Base-by-base conservation (phyloP, 2,888 invertebrate genomes). In the Philhelius pedissequus region DNA sequence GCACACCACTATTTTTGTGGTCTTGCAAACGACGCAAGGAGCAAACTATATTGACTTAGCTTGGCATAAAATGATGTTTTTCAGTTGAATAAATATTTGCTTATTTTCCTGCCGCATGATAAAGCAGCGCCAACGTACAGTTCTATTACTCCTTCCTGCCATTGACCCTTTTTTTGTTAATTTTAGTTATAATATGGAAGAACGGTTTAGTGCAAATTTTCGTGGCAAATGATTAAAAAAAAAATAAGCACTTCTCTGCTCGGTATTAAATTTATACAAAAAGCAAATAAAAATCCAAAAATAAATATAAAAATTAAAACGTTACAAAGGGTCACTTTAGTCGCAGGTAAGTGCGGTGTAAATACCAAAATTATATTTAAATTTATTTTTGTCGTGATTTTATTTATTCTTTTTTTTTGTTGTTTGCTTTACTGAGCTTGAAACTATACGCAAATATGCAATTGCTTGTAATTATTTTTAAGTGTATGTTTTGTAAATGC, bases 1-100 rank as follows among this genome's bases (percentile, higher is more conserved):
- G 9, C 18, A 3, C 8, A 11, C 43, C 13, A 7, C 22, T 6
- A 25, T 22, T n/a, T 3, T n/a, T 45, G 13, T 6, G 11, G 45
- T 30, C 9, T 27, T 32, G n/a, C 5, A 50, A 13, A 22, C 30
- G 15, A 54, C 27, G 54, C 3, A 35, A 52, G 79, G 38, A 35
- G 66, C 54, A 75, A 76, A 84, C 75, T 84, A 84, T 84, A 84
- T 84, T 84, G 84, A 84, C 79, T 80, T 80, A 62, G 80, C 58
- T 35, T 75, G 52, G 18, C 22, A 30, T 48, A 32, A 64, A 80
- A 84, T 75, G 66, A 32, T 75, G 80, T 68, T 84, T 84, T 84
- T 80, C 80, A 80, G 84, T 71, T 84, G 71, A 76, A 62, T 75
- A 75, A 84, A 84, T 84, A 70, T 84, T 84, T 66, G 75, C 80